Evolutionary conservation across 2,797 vertebrate genomes (phyloP).

Genomic region (Tapera naevia): DNA sequence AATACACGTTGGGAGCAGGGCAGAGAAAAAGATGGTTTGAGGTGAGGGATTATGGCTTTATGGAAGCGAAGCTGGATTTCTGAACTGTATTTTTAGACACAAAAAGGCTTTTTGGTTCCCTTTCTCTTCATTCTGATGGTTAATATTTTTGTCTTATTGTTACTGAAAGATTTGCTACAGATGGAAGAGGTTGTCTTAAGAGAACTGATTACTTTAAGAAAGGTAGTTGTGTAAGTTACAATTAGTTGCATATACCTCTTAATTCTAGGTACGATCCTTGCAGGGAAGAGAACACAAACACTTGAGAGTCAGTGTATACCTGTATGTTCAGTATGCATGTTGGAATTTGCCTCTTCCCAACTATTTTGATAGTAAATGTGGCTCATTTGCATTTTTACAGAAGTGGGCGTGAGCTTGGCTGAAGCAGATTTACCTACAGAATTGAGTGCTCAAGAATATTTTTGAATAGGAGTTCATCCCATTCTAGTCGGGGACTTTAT

Average conservation of each 20-base stretch:
- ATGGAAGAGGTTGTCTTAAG: neutral
- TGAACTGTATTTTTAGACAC: neutral
- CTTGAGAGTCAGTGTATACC: slow-evolving; percentile 3
- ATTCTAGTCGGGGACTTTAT: neutral
- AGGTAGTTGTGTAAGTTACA: neutral
- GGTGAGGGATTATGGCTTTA: neutral
- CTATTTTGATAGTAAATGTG: slow-evolving; percentile 58
- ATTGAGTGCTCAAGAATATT: neutral
- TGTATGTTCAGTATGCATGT: slow-evolving; percentile 40
- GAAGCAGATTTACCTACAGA: neutral
- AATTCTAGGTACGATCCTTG: neutral
- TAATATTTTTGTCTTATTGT: neutral
- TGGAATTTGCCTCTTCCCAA: slow-evolving; percentile 47
- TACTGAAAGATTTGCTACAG: neutral
- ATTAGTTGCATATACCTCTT: neutral
- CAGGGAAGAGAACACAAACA: neutral
- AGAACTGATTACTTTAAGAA: neutral
- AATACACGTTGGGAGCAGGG: neutral
- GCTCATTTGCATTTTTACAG: slow-evolving; percentile 27
- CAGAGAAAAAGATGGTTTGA: neutral
- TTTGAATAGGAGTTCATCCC: neutral
- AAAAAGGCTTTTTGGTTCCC: neutral
- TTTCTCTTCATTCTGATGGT: neutral
- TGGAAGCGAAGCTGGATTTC: neutral
- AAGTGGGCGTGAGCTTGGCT: slow-evolving; percentile 26